phyloP scores from a whole-genome alignment of 2,888 invertebrate species.

The Agonopterix subpropinquella region DNA sequence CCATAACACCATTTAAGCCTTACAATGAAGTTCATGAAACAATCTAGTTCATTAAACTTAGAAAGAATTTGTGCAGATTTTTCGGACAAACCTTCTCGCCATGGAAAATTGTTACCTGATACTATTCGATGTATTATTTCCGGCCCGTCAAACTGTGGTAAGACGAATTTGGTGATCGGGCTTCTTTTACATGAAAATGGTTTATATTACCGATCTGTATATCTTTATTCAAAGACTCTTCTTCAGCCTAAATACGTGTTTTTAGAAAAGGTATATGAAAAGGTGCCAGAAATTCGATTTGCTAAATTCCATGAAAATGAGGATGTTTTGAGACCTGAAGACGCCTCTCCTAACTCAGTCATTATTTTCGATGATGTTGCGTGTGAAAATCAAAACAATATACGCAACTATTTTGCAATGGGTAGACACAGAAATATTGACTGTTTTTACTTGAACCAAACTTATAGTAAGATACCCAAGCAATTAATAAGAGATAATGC shows the following conservation, averaged over 20 bases:
- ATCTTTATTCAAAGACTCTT: not conserved
- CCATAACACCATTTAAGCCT: too few relatives aligned
- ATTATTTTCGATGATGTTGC: slow-evolving; percentile 16
- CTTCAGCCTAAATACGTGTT: not conserved
- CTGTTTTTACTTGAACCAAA: slow-evolving; percentile 19
- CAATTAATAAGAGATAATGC: slow-evolving; percentile 23
- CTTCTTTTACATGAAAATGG: not conserved
- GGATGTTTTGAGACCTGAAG: slow-evolving; percentile 4
- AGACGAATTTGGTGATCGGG: slow-evolving; percentile 17
- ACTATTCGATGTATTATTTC: slow-evolving; percentile 13
- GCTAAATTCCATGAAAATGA: not conserved
- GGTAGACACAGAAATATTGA: not conserved
- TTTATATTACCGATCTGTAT: not conserved
- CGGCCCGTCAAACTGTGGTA: slow-evolving; percentile 17
- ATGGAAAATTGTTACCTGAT: not conserved
- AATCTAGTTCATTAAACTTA: too few relatives aligned
- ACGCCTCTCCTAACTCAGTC: slow-evolving; percentile 11
- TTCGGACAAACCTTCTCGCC: not conserved
- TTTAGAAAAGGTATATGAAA: not conserved
- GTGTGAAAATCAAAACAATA: slow-evolving; percentile 11
- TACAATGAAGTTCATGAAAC: too few relatives aligned
- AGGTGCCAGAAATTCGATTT: not conserved
- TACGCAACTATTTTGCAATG: slow-evolving; percentile 8
- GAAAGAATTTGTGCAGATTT: too few relatives aligned
- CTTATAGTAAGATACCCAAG: slow-evolving; percentile 25